Base-by-base conservation (phyloP, 2,888 invertebrate species). In the Papilio elwesi region DNA sequence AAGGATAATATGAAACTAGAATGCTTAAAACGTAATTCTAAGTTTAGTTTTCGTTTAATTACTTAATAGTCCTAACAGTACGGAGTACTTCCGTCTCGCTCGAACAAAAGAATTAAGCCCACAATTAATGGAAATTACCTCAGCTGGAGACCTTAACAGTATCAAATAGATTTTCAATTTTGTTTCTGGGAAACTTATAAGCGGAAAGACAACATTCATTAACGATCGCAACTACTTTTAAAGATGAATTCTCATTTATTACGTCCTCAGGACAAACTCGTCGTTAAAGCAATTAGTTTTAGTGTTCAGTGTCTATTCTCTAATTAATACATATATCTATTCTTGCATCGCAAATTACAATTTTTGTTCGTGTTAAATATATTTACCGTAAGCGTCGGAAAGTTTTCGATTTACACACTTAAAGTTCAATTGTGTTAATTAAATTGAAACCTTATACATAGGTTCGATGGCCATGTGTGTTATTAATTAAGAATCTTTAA, bases 81-180 rank as follows among this genome's bases (percentile, higher is more conserved):
- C 76, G 72, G 68, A 52, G 47, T 73, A 75, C 63, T 72, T 79
- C 78, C 77, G 77, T 80, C 81, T 79, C 82, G 74, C 81, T 81
- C 82, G 78, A 76, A 70, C 75, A 76, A 81, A 85, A 83, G 84
- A 64, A 64, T 84, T 81, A 82, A 84, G 78, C 77, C 78, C 81
- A 80, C 85, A 87, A 88, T 90, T 86, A 89, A 90, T 87, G 86
- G 83, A 88, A 89, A 90, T 90, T 88, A 87, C 87, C 85, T 83
- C 86, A 85, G 87, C 85, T 87, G 86, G 83, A 82, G 81, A 83
- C 82, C 85, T 84, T 79, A 83, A 83, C 80, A 80, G 83, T 84
- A 87, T 84, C 82, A 82, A 87, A 88, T 90, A 83, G 82, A 84
- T 87, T 87, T 84, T 83, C 82, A 83, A 84, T 86, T 80, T 81